phyloP scores from a whole-genome alignment of 2,113 vertebrate species.

The Nothobranchius furzeri region DNA sequence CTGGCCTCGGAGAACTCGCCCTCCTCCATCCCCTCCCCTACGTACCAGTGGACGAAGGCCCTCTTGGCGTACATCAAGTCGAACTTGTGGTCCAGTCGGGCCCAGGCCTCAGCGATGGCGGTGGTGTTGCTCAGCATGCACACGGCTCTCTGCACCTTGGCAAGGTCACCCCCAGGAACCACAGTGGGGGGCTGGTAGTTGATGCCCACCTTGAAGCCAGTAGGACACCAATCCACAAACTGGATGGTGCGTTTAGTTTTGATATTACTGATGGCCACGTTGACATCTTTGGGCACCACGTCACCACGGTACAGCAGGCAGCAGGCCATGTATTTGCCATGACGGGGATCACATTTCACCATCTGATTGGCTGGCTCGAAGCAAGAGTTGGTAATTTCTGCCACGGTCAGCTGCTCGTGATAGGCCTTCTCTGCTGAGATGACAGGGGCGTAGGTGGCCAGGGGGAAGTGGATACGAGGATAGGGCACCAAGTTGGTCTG shows the following conservation, averaged over 20 bases:
- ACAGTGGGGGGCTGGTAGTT: conserved; percentile 87
- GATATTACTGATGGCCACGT: conserved; percentile 54
- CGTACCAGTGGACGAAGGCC: conserved; percentile 87
- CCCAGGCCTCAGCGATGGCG: conserved; percentile 87
- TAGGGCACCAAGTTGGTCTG: conserved; percentile 82
- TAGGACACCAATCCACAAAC: conserved; percentile 88
- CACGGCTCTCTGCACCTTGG: conserved; percentile 85
- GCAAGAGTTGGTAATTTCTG: conserved; percentile 69
- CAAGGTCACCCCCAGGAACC: conserved; percentile 84
- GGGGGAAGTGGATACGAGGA: conserved; percentile 85
- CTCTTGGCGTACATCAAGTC: conserved; percentile 89
- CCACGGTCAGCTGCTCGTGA: conserved; percentile 69
- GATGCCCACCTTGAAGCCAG: conserved; percentile 88
- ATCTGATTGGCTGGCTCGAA: conserved; percentile 64
- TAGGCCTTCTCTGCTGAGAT: conserved; percentile 78
- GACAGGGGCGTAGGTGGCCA: conserved; percentile 85
- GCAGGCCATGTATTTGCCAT: conserved; percentile 69
- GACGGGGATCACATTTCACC: conserved; percentile 67
- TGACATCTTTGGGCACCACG: conserved; percentile 67
- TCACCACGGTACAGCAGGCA: conserved; percentile 66
- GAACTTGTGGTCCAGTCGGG: conserved; percentile 86
- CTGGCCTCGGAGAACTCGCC: conserved; percentile 87
- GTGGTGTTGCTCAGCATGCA: conserved; percentile 89
- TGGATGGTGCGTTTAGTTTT: conserved; percentile 77
- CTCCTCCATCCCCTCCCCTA: conserved; percentile 87